Conservation (phyloP, 2,797 vertebrate species). For the Glossophaga mutica region DNA sequence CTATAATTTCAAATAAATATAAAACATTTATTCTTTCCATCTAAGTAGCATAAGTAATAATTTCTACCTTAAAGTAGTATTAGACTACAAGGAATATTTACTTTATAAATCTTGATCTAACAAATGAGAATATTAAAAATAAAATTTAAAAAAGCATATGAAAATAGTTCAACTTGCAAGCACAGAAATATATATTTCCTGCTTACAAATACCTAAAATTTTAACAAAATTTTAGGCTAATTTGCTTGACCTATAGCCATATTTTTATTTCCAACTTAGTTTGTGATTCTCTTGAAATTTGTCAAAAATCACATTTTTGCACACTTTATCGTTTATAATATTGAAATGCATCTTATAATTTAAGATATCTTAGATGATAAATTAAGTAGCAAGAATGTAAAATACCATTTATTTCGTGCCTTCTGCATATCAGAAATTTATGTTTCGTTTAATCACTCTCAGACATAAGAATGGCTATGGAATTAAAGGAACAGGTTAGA, state of each 20-base stretch:
- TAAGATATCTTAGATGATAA: not conserved
- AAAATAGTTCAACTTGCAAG: not conserved
- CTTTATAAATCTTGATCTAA: not conserved
- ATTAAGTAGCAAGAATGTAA: not conserved
- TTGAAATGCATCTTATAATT: not conserved
- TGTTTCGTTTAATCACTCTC: not conserved
- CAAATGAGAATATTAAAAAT: not conserved
- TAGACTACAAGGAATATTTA: not conserved
- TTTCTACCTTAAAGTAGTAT: not conserved
- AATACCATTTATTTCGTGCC: not conserved
- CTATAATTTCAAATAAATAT: not conserved
- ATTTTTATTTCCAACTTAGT: not conserved
- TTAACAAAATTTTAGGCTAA: not conserved
- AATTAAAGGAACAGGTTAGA: not conserved
- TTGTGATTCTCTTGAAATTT: not conserved
- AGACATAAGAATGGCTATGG: not conserved
- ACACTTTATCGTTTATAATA: not conserved
- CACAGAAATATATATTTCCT: not conserved
- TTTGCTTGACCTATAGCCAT: not conserved
- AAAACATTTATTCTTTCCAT: not conserved
- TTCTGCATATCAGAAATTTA: not conserved
- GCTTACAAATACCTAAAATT: not conserved
- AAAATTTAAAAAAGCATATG: not conserved
- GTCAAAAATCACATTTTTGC: not conserved
- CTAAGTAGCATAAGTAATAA: not conserved